These are phyloP conservation scores for Agrilus cyanescens DNA, from an alignment of 2,888 invertebrate species.

Conservation along the genomic window DNA sequence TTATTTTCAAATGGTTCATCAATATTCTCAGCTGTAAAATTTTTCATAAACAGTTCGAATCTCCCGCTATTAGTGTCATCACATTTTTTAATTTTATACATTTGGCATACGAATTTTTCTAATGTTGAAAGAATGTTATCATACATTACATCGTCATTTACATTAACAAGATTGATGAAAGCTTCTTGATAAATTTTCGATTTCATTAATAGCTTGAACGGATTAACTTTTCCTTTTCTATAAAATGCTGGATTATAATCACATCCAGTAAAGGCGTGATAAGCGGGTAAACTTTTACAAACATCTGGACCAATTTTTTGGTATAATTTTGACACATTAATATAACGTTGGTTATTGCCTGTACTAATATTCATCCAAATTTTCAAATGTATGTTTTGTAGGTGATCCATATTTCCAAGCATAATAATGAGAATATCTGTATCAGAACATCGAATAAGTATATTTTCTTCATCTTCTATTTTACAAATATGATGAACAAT, in stretches of 20 bases:
- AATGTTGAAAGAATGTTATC: slow-evolving; percentile 14
- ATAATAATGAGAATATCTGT: slow-evolving; percentile 7
- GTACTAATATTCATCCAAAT: slow-evolving; percentile 5
- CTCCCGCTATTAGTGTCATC: slow-evolving; percentile 13
- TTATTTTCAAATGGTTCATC: slow-evolving; percentile 14
- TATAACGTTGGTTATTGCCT: slow-evolving; percentile 3
- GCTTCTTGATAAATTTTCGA: slow-evolving; percentile 1
- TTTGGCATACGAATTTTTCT: slow-evolving; percentile 12
- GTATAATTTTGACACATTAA: slow-evolving; percentile 2
- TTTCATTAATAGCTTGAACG: slow-evolving; percentile 5
- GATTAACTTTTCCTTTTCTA: slow-evolving; percentile 5
- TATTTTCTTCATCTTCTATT: neutral
- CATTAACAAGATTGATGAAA: neutral
- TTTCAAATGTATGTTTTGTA: slow-evolving; percentile 2
- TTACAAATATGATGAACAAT: slow-evolving; percentile 2
- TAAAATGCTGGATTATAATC: slow-evolving; percentile 7
- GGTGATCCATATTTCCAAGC: slow-evolving; percentile 6
- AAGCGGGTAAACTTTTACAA: slow-evolving; percentile 14
- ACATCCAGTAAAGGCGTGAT: slow-evolving; percentile 22
- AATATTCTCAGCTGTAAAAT: slow-evolving; percentile 14
- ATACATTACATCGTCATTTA: slow-evolving; percentile 1
- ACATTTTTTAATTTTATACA: slow-evolving; percentile 14
- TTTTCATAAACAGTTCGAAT: slow-evolving; percentile 14
- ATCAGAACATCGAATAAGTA: slow-evolving; percentile 6
- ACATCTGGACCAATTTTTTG: slow-evolving; percentile 4